Evolutionary conservation across 2,113 vertebrate genomes (phyloP).

Genomic region (Bolborhynchus lineola): DNA sequence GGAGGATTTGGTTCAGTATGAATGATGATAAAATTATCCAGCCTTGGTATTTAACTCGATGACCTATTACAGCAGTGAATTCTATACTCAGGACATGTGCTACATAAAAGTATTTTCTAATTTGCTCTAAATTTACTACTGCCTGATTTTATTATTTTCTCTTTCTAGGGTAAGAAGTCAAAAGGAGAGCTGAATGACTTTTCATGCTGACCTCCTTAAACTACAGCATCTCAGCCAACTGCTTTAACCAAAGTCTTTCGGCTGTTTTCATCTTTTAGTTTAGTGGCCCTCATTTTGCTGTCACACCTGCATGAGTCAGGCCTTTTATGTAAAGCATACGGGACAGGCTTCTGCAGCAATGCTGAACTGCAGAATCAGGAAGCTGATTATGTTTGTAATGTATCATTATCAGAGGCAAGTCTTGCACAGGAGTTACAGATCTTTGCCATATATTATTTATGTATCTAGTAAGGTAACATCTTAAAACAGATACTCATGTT

Average conservation of each 20-base stretch:
- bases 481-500: not conserved
- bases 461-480: not conserved
- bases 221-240: not conserved
- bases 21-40: constrained; percentile 7
- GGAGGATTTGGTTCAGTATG: not conserved
- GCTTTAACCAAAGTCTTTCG: not conserved
- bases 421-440: not conserved
- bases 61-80: constrained; percentile 35
- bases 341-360: not conserved
- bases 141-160: constrained; percentile 34
- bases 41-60: constrained; percentile 3
- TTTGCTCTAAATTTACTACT: constrained; percentile 58
- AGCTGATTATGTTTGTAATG: not conserved
- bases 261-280: not conserved
- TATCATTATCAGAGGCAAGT: not conserved
- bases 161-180: constrained; percentile 34
- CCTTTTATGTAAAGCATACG: not conserved
- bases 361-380: not conserved
- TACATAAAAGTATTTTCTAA: constrained; percentile 24
- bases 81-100: constrained; percentile 28
- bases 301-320: constrained; percentile 33
- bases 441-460: not conserved
- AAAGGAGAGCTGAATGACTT: constrained; percentile 36
- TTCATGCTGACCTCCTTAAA: constrained; percentile 36
- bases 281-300: not conserved